Base-by-base conservation (phyloP, 2,888 invertebrate genomes). In the Drosophila recens region DNA sequence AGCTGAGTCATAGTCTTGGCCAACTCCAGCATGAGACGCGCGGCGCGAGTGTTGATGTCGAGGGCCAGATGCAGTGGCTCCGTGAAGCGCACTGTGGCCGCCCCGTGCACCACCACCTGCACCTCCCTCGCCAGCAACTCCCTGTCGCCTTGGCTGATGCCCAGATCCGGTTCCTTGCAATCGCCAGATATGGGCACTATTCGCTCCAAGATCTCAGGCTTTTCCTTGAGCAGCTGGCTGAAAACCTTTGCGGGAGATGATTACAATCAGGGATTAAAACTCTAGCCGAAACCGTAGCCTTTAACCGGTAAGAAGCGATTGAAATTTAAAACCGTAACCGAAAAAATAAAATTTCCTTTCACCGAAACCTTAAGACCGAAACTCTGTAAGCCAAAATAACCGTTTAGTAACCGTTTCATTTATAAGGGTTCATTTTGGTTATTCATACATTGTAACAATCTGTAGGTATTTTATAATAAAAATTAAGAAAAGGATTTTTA, bases 1-100 rank as follows among this genome's bases (percentile, higher is more conserved):
- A 86, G 42, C 1, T 17, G 72, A 91, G 94, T 93, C 66, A 96
- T 93, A 52, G 95, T 93, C 64, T 93, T 94, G 85, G 95, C 95
- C 54, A 97, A 92, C 42, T 94, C 92, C 46, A 96, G 89, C 75
- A 96, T 93, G 73, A 95, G 94, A 67, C 94, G 93, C 0, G 95
- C 95, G 48, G 95, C 96, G 13, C 94, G 92, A 1, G 96, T 94
- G 92, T 96, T 96, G 92, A 96, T 95, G 76, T 94, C 94, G 57
- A 95, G 93, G 0, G 96, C 95, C 11, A 94, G 91, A 91, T 94
- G 94, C 15, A 97, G 92, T 30, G 94, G 94, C 89, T 96, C 96
- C 90, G 96, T 95, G 87, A 97, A 97, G 15, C 92, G 89, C 5
- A 98, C 97, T 0, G 98, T 98, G 0, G 98, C 99, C 0, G 98